Percentiles rank a stretch among this genome's conserved stretches.
Conservation (phyloP, 2,797 vertebrate species). For the Apogon talboti region DNA sequence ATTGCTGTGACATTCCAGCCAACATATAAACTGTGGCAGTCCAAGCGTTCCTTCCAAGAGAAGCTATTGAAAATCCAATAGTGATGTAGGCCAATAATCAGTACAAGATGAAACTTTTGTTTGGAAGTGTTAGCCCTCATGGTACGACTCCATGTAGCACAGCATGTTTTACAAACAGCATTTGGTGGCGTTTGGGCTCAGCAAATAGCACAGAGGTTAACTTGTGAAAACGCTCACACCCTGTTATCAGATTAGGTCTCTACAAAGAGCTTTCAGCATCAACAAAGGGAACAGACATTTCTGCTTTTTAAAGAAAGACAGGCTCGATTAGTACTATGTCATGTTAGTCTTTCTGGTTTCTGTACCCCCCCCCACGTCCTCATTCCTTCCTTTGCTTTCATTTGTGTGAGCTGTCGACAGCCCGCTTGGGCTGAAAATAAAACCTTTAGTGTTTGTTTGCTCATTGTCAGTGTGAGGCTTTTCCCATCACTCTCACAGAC, state of each 20-base stretch:
- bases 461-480: slow-evolving; percentile 67
- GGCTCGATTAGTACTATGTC: slow-evolving; percentile 44
- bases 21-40: slow-evolving; percentile 52
- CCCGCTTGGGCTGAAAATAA: slow-evolving; percentile 73
- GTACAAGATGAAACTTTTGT: slow-evolving; percentile 47
- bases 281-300: slow-evolving; percentile 58
- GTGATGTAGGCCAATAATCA: slow-evolving; percentile 36
- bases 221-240: slow-evolving; percentile 70
- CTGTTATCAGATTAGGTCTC: slow-evolving; percentile 69
- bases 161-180: slow-evolving; percentile 54
- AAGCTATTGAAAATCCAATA: slow-evolving; percentile 31
- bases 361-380: background rate
- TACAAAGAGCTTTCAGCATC: slow-evolving; percentile 66
- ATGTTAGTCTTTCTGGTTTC: slow-evolving; percentile 47
- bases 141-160: slow-evolving; percentile 20
- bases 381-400: slow-evolving; percentile 67
- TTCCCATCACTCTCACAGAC: slow-evolving; percentile 59
- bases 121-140: slow-evolving; percentile 36
- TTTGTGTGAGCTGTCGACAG: slow-evolving; percentile 76
- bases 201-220: slow-evolving; percentile 54
- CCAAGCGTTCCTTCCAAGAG: slow-evolving; percentile 49
- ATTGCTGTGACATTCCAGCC: slow-evolving; percentile 63
- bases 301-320: slow-evolving; percentile 53
- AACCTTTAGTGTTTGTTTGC: slow-evolving; percentile 78
- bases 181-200: slow-evolving; percentile 58